Base-by-base conservation (phyloP, 2,113 vertebrate genomes). In the Astur gentilis region DNA sequence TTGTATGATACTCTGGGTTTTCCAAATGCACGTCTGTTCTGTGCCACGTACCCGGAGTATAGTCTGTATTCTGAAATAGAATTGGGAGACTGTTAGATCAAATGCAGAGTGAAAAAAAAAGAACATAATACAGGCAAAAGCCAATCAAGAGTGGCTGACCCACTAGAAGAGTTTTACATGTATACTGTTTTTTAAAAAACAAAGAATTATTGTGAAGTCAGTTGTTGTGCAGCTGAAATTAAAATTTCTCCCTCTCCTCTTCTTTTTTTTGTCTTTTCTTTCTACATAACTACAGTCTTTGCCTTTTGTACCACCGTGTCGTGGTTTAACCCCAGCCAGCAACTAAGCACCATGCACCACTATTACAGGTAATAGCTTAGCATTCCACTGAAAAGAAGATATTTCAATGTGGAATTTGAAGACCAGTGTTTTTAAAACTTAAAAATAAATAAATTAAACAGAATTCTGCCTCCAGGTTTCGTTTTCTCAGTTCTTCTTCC, bases 11-110 rank as follows among this genome's bases (percentile, higher is more conserved):
- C 78, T 99, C 99, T 22, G 99, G 99, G 96, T 99, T 99, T 98
- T 99, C 99, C 98, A 99, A 97, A 98, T 99, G 99, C 96, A 99
- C 99, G 12, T 99, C 99, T 2, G 99, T 99, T 98, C 99, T 99
- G 95, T 99, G 99, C 99, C 99, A 99, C 16, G 99, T 99, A 92
- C 98, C 99, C 7, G 99, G 99, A 57, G 99, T 94, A 73, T 98
- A 98, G 91, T 98, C 98, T n/a, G 95, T 97, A 45, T 97, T 98
- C 99, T 99, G 98, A 88, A 98, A 97, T 7, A 95, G 52, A 97
- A 93, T 87, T 25, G 58, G 49, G 75, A 89, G 75, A 72, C 23
- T 4, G 12, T 70, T 42, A 79, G 26, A 49, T 25, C 31, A 69
- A 95, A 86, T 18, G 21, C 8, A 7, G 3, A 73, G 72, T 12